A percentile compares a stretch with the other conserved stretches of the same genome.
These are phyloP conservation scores for Melipona quadrifasciata DNA, from an alignment of 1,140 invertebrate genomes.

Conservation along the genomic window DNA sequence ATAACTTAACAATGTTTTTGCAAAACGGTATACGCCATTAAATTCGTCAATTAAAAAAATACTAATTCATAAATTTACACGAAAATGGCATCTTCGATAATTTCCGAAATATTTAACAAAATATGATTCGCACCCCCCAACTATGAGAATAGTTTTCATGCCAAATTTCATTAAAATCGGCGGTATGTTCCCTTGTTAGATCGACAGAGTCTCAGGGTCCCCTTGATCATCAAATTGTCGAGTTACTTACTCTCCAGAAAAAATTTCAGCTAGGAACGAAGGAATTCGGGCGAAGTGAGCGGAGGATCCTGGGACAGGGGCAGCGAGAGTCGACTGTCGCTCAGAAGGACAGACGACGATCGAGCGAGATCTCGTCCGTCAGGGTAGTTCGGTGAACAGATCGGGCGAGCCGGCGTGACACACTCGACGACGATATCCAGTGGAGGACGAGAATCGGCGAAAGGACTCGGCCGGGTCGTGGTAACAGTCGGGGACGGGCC, in stretches of 20 bases:
- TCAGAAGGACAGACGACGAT: conserved; percentile 52
- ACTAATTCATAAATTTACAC: too few species aligned
- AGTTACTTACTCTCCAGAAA: neutral
- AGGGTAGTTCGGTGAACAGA: neutral
- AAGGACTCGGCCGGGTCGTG: conserved; percentile 40
- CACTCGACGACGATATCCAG: conserved; percentile 60
- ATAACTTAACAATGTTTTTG: too few species aligned
- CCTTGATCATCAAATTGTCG: too few species aligned
- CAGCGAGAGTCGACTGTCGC: neutral
- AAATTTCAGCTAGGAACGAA: neutral
- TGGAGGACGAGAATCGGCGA: conserved; percentile 20
- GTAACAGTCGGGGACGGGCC: conserved; percentile 55
- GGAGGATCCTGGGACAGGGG: neutral
- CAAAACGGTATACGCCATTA: too few species aligned
- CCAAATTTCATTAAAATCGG: too few species aligned
- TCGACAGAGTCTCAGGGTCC: too few species aligned
- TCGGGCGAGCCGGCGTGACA: conserved; percentile 45
- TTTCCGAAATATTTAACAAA: too few species aligned
- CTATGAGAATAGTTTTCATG: too few species aligned
- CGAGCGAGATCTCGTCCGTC: conserved; percentile 55
- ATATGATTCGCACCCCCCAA: too few species aligned
- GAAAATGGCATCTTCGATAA: too few species aligned
- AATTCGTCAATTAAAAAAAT: too few species aligned
- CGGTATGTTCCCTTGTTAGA: too few species aligned
- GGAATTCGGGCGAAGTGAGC: neutral